Evolutionary conservation across 2,797 vertebrate genomes (phyloP).

Genomic region (Alfaro cultratus): DNA sequence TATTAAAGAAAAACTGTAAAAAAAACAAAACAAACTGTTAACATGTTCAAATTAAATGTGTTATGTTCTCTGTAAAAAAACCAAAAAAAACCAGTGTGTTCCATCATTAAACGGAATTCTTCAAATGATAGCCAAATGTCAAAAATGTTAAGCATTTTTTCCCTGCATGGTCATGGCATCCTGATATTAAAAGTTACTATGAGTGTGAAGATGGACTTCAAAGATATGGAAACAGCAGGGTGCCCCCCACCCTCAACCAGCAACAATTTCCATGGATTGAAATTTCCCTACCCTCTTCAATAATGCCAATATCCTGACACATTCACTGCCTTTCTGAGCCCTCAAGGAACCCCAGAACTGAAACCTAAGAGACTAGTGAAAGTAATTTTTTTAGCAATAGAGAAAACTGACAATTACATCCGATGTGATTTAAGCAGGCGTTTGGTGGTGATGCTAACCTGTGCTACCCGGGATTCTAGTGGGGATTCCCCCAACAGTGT

Average conservation of each 20-base stretch:
- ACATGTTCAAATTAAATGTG: not conserved
- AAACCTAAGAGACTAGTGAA: slow-evolving; percentile 31
- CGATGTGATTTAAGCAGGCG: not conserved
- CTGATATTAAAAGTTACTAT: slow-evolving; percentile 12
- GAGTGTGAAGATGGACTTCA: slow-evolving; percentile 19
- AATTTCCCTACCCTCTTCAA: slow-evolving; percentile 65
- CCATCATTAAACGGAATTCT: not conserved
- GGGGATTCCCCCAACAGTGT: slow-evolving; percentile 63
- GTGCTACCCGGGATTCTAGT: slow-evolving; percentile 27
- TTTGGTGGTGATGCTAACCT: not conserved
- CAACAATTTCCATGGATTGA: slow-evolving; percentile 66
- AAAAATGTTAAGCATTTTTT: not conserved
- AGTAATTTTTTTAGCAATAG: not conserved
- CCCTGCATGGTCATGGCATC: not conserved
- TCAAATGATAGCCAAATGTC: not conserved
- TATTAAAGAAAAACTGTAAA: not conserved
- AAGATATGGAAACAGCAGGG: slow-evolving; percentile 46
- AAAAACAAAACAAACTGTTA: not conserved
- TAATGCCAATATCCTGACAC: slow-evolving; percentile 43
- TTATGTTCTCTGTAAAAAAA: not conserved
- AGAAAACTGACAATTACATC: slow-evolving; percentile 8
- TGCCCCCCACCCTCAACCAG: slow-evolving; percentile 41
- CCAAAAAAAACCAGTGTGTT: not conserved
- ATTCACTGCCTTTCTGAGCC: slow-evolving; percentile 16
- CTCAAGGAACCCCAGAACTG: slow-evolving; percentile 31